These are phyloP conservation scores for Nymphalis urticae DNA, from an alignment of 2,888 invertebrate species.

Conservation along the genomic window DNA sequence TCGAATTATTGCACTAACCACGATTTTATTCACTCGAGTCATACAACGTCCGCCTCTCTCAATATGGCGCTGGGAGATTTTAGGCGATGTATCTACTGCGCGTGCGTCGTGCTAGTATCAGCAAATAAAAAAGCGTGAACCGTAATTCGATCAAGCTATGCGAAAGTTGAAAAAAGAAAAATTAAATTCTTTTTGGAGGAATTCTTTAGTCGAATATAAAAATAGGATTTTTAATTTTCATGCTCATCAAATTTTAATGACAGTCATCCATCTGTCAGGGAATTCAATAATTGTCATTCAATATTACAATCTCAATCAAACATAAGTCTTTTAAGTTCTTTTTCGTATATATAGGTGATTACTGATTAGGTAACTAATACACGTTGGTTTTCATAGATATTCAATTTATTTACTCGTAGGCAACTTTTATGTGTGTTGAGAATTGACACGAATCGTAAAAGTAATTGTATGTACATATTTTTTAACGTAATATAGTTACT, in stretches of 20 bases:
- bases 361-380: too few species aligned
- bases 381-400: too few species aligned
- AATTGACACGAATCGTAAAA: too few species aligned
- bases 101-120: slow-evolving; percentile 78
- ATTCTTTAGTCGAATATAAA: slow-evolving; percentile 42
- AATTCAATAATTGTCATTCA: slow-evolving; percentile 37
- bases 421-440: neutral
- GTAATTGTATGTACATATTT: too few species aligned
- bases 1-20: slow-evolving; percentile 81
- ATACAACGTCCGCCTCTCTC: slow-evolving; percentile 87
- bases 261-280: slow-evolving; percentile 53
- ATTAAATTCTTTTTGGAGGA: slow-evolving; percentile 42
- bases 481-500: too few species aligned
- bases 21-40: slow-evolving; percentile 80
- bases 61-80: slow-evolving; percentile 87
- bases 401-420: too few species aligned
- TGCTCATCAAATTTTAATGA: slow-evolving; percentile 67
- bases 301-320: slow-evolving; percentile 28
- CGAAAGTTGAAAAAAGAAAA: slow-evolving; percentile 48
- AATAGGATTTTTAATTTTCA: slow-evolving; percentile 66
- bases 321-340: neutral
- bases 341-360: neutral
- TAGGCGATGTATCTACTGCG: slow-evolving; percentile 80
- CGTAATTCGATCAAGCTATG: slow-evolving; percentile 51
- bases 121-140: slow-evolving; percentile 66